Evolutionary conservation across 2,797 vertebrate genomes (phyloP).

Genomic region (Lithobates pipiens): DNA sequence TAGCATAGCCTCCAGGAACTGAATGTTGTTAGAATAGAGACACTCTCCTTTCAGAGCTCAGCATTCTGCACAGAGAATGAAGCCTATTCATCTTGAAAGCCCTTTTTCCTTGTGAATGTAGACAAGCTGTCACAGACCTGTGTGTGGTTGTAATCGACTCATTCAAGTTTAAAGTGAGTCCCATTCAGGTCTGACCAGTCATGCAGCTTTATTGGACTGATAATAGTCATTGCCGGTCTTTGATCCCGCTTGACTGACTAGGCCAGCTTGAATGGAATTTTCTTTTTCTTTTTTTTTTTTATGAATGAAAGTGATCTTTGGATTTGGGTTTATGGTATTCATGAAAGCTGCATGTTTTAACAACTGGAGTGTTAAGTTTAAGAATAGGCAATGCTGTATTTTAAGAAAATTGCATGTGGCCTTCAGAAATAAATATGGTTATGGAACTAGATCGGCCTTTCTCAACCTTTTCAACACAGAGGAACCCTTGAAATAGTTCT

Average conservation of each 20-base stretch:
- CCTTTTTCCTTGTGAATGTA: neutral
- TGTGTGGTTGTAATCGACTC: neutral
- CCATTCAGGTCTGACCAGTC: conserved; percentile 34
- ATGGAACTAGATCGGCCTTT: too few species aligned
- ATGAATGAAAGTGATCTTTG: neutral
- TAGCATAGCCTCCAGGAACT: conserved; percentile 17
- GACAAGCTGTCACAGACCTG: conserved; percentile 8
- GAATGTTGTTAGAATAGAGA: conserved; percentile 6
- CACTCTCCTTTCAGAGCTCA: conserved; percentile 7
- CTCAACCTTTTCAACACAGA: too few species aligned
- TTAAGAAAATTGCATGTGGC: neutral
- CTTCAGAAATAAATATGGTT: too few species aligned
- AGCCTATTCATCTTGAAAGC: conserved; percentile 4
- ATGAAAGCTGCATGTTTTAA: neutral
- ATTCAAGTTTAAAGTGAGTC: conserved; percentile 29
- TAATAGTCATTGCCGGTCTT: conserved; percentile 13
- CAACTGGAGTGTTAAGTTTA: neutral
- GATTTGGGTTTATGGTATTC: neutral
- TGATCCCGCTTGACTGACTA: conserved; percentile 17
- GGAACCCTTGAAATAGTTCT: too few species aligned
- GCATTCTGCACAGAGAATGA: conserved; percentile 8
- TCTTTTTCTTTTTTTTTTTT: neutral
- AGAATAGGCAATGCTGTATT: neutral
- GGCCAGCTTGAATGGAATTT: conserved; percentile 6
- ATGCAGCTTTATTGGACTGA: conserved; percentile 29